Base-by-base conservation (phyloP, 2,888 invertebrate species). In the Macrophya annulata region DNA sequence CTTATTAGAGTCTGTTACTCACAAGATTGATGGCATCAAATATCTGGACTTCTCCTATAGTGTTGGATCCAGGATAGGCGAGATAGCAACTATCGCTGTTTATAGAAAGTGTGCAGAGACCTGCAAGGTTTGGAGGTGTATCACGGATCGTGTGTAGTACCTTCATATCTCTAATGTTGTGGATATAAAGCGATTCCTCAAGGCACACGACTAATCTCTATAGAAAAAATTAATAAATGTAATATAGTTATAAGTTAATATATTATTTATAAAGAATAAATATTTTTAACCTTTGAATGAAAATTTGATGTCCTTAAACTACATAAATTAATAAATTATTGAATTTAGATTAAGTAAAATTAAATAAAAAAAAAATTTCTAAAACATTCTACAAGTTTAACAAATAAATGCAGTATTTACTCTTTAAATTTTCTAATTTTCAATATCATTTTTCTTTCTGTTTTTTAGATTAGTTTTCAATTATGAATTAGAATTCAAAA, bases 131-230 rank as follows among this genome's bases (percentile, higher is more conserved):
- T 87, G 98, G 97, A 87, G 99, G 99, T 87, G 99, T 99, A 94
- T 99, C 99, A 90, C 99, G 96, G 93, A 99, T 99, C 86, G 99
- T 99, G 94, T 99, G 99, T 92, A 99, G 95, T 88, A 99, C 98
- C 94, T 98, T 98, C 99, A 99, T 99, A 94, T 99, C 99, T 90
- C 97, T 96, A 91, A 99, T 99, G 94, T 99, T 99, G 95, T 99
- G 99, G 93, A 99, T 99, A 94, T 99, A 99, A 89, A 99, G 95
- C 90, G 98, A 98, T 94, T 99, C 99, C 94, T 99, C 99, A 91
- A 99, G 95, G 94, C 99, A 99, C 89, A 99, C 99, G 89, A 99
- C 97, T 93, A 99, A 95, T 92, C 99, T 96, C 97, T 98, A 95
- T 76, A 91, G 91, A 87, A 87, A 86, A 87, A 81, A 85, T 81